These are phyloP conservation scores for Akabosia matsudoensis DNA, from an alignment of 1,140 invertebrate species.

Conservation along the genomic window DNA sequence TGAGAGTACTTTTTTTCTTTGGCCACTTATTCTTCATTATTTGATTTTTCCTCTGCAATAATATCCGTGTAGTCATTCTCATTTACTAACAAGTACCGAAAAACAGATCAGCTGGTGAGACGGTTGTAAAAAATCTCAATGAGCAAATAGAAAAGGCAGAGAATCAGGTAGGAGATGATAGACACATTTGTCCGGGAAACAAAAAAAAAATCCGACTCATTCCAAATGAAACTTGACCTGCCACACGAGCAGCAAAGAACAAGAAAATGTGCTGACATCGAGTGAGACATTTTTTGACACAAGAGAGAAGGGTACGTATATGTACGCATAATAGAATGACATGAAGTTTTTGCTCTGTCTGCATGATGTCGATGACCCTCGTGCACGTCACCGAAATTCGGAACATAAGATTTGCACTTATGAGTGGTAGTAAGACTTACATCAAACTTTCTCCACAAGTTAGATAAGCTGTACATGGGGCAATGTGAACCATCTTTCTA, in stretches of 20 bases:
- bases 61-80: background rate
- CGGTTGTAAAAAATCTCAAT: background rate
- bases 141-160: constrained; percentile 18
- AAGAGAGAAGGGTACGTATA: background rate
- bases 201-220: background rate
- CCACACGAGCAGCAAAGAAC: background rate
- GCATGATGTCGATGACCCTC: too few species aligned
- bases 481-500: too few species aligned
- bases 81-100: background rate
- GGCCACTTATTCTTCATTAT: constrained; percentile 22
- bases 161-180: background rate
- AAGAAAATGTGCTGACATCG: background rate
- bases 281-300: background rate
- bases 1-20: background rate
- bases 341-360: too few species aligned
- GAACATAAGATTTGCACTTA: too few species aligned
- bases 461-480: too few species aligned
- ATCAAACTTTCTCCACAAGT: too few species aligned
- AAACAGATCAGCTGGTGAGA: background rate
- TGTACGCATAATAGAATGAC: too few species aligned
- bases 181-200: too few species aligned
- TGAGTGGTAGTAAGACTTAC: too few species aligned
- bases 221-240: constrained; percentile 22
- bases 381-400: too few species aligned
- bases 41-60: background rate